These are phyloP conservation scores for Trypoxylus dichotomus DNA, from an alignment of 1,140 invertebrate genomes.

Conservation along the genomic window DNA sequence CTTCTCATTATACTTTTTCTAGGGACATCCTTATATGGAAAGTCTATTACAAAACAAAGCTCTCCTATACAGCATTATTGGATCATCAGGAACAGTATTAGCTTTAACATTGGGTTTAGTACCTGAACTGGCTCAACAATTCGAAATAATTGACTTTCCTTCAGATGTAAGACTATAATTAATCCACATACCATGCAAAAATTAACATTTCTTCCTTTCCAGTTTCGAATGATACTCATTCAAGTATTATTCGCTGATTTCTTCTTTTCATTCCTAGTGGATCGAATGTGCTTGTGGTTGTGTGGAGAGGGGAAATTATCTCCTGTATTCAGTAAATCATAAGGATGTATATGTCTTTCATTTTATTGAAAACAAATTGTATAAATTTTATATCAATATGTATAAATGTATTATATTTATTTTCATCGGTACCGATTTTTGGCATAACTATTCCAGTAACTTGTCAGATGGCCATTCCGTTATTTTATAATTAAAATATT, in stretches of 20 bases:
- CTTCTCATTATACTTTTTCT: conserved; percentile 45
- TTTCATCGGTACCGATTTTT: neutral
- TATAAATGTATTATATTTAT: conserved; percentile 30
- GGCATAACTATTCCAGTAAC: neutral
- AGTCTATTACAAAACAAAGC: conserved; percentile 89
- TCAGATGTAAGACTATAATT: conserved; percentile 66
- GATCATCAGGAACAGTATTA: conserved; percentile 73
- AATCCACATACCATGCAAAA: neutral
- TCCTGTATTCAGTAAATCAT: conserved; percentile 26
- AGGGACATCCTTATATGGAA: conserved; percentile 99
- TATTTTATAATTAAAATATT: neutral
- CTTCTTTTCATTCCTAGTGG: conserved; percentile 77
- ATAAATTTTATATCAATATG: conserved; percentile 16
- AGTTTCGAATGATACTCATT: conserved; percentile 85
- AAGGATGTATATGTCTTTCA: neutral
- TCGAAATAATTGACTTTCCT: conserved; percentile 90
- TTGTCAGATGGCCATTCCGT: neutral
- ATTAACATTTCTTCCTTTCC: conserved; percentile 58
- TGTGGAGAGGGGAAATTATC: conserved; percentile 73
- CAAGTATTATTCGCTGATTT: conserved; percentile 81
- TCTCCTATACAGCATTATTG: conserved; percentile 84
- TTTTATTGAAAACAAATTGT: conserved; percentile 11
- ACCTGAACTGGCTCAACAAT: conserved; percentile 76
- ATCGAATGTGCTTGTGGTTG: conserved; percentile 83
- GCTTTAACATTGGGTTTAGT: conserved; percentile 75